Percentiles rank a stretch among this genome's conserved stretches.
Conservation (phyloP, 1,140 invertebrate species). For the Oncopeltus fasciatus region DNA sequence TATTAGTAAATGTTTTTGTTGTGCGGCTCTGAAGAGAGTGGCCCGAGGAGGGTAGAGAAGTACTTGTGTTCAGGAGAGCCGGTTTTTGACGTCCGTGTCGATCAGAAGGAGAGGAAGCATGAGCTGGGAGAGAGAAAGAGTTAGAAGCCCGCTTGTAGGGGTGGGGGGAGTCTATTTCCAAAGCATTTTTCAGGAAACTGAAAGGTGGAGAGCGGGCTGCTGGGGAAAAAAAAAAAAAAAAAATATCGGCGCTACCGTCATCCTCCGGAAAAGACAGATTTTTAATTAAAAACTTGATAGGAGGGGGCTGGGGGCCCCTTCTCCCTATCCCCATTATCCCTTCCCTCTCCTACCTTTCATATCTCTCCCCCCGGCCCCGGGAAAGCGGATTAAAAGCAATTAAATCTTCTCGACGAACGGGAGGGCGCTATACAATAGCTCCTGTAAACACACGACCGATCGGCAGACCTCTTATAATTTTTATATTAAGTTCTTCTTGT, state of each 20-base stretch:
- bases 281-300: constrained; percentile 21
- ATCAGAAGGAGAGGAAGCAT: background rate
- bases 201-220: background rate
- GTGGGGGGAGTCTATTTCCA: background rate
- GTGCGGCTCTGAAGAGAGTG: too few species aligned
- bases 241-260: constrained; percentile 16
- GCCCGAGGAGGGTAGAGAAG: too few species aligned
- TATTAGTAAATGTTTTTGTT: too few species aligned
- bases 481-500: background rate
- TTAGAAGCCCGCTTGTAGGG: background rate
- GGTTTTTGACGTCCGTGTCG: background rate
- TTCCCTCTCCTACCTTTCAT: constrained; percentile 12
- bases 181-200: constrained; percentile 2
- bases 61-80: too few species aligned
- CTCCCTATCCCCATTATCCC: constrained; percentile 1
- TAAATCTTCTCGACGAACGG: constrained; percentile 6
- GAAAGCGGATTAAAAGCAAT: constrained; percentile 20
- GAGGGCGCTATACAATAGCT: background rate
- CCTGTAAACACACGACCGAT: background rate
- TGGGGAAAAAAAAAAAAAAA: too few species aligned
- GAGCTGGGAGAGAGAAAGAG: too few species aligned
- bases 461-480: background rate
- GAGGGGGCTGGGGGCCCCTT: background rate
- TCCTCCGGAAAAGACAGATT: constrained; percentile 19
- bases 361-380: background rate